Conservation (phyloP, 2,113 vertebrate genomes). For the Crotalus viridis region DNA sequence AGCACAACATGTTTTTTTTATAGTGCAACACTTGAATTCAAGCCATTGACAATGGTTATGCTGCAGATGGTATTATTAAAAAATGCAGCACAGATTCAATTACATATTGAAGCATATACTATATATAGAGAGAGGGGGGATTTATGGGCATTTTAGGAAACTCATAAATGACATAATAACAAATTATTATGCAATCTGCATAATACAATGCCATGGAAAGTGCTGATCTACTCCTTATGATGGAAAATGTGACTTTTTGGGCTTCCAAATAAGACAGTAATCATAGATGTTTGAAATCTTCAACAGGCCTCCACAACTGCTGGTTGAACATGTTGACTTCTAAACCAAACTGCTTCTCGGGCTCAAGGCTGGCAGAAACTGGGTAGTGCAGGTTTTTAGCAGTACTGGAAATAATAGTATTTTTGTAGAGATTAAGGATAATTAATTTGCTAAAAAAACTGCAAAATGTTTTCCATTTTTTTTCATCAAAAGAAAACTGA, state of each 20-base stretch:
- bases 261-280: neutral
- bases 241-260: neutral
- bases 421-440: neutral
- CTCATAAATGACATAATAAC: neutral
- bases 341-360: constrained; percentile 19
- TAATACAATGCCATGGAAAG: neutral
- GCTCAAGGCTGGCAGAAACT: neutral
- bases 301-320: constrained; percentile 6
- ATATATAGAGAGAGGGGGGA: neutral
- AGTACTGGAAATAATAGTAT: neutral
- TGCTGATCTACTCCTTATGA: neutral
- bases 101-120: neutral
- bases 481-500: neutral
- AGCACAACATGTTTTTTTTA: neutral
- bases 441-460: neutral
- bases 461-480: neutral
- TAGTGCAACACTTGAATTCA: neutral
- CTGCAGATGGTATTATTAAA: neutral
- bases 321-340: constrained; percentile 36
- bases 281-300: neutral
- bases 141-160: neutral
- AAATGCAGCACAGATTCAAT: neutral
- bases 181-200: neutral
- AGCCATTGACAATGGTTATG: neutral
- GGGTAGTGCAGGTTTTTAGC: neutral